Conservation (phyloP, 2,888 invertebrate species). For the Cryptocheilus praepositus region DNA sequence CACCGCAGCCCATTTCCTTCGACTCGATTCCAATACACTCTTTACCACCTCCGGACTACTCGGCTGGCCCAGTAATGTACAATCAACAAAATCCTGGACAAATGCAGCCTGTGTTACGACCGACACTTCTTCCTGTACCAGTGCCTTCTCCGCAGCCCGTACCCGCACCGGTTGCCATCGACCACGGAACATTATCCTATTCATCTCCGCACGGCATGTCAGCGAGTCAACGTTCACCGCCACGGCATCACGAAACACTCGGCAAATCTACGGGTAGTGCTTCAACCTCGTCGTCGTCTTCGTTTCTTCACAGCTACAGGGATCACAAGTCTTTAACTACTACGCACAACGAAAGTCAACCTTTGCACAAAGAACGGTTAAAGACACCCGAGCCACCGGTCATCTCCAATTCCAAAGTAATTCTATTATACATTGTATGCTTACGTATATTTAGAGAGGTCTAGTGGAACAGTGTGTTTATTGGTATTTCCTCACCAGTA, state of each 20-base stretch:
- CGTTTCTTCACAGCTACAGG: slow-evolving; percentile 38
- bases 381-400: slow-evolving; percentile 73
- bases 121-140: slow-evolving; percentile 42
- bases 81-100: slow-evolving; percentile 54
- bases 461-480: too few species aligned
- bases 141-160: slow-evolving; percentile 55
- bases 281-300: background rate
- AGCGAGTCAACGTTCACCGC: slow-evolving; percentile 26
- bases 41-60: slow-evolving; percentile 54
- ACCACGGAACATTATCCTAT: slow-evolving; percentile 38
- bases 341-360: slow-evolving; percentile 50
- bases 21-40: slow-evolving; percentile 53
- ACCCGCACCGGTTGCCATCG: slow-evolving; percentile 44
- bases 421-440: slow-evolving; percentile 35
- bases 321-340: slow-evolving; percentile 38
- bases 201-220: slow-evolving; percentile 29
- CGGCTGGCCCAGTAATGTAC: slow-evolving; percentile 62
- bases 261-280: slow-evolving; percentile 27
- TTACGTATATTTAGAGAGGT: slow-evolving; percentile 5
- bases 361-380: slow-evolving; percentile 60
- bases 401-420: slow-evolving; percentile 73
- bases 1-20: slow-evolving; percentile 57
- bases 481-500: too few species aligned
- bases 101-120: slow-evolving; percentile 34
- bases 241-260: slow-evolving; percentile 31